Percentiles rank a stretch among this genome's conserved stretches.
Evolutionary conservation across 2,888 invertebrate genomes (phyloP).

Genomic region (Dorcus parallelipipedus): DNA sequence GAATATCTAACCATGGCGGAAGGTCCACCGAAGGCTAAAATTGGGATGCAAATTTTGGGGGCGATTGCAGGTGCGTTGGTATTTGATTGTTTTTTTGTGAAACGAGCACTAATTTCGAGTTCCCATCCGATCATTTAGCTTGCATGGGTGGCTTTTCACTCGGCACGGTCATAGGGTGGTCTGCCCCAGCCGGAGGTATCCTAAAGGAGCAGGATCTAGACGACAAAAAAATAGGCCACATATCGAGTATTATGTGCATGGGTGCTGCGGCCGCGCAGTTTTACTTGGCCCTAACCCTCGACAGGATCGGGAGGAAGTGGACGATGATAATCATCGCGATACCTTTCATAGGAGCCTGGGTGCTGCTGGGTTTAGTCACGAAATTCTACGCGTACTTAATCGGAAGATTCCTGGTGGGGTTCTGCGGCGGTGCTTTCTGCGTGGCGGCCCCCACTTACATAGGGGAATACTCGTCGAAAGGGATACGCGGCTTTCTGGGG

Average conservation of each 20-base stretch:
- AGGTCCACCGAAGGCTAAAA: conserved; percentile 4
- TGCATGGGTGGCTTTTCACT: conserved; percentile 42
- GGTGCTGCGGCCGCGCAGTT: conserved; percentile 27
- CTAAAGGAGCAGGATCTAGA: conserved; percentile 29
- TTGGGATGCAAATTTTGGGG: conserved; percentile 19
- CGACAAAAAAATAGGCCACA: conserved; percentile 19
- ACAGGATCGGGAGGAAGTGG: conserved; percentile 27
- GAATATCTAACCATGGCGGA: background rate
- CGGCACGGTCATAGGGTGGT: conserved; percentile 49
- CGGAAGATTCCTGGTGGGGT: conserved; percentile 45
- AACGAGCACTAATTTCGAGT: too few species aligned
- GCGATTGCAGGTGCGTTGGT: conserved; percentile 26
- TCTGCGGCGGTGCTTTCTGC: conserved; percentile 63
- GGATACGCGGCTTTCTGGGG: conserved; percentile 75
- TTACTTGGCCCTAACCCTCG: conserved; percentile 20
- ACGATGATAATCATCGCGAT: conserved; percentile 30
- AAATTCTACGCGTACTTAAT: conserved; percentile 20
- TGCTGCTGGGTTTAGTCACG: conserved; percentile 24
- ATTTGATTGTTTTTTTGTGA: background rate
- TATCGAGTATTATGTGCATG: conserved; percentile 27
- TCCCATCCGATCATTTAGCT: conserved; percentile 4
- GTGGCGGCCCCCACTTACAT: conserved; percentile 81
- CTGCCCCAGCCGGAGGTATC: conserved; percentile 47
- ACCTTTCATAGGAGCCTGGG: conserved; percentile 33
- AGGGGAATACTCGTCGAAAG: conserved; percentile 76